These are phyloP conservation scores for Poecilia wingei DNA, from an alignment of 2,797 vertebrate species.

Conservation along the genomic window DNA sequence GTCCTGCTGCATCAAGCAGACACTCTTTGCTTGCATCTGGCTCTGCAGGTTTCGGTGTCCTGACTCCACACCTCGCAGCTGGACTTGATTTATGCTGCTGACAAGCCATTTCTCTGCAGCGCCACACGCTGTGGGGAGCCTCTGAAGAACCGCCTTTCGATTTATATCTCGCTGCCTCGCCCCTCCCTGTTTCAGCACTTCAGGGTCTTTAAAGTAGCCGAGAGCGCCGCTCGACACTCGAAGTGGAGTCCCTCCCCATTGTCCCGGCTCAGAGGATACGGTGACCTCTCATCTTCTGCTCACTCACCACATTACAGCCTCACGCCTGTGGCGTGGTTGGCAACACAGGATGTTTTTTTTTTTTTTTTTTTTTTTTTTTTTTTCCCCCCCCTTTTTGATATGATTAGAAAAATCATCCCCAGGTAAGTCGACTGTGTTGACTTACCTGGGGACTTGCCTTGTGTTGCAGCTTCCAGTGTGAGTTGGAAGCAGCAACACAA, in stretches of 20 bases:
- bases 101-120: conserved; percentile 80
- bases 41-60: conserved; percentile 48
- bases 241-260: conserved; percentile 61
- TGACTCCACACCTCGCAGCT: conserved; percentile 54
- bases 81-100: conserved; percentile 80
- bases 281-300: conserved; percentile 67
- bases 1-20: conserved; percentile 38
- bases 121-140: conserved; percentile 61
- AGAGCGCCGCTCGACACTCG: conserved; percentile 70
- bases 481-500: conserved; percentile 34
- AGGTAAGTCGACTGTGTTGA: conserved; percentile 61
- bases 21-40: conserved; percentile 14
- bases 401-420: conserved; percentile 72
- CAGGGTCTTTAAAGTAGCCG: conserved; percentile 70
- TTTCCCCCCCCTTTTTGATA: no score
- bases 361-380: conserved; percentile 48
- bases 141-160: conserved; percentile 75
- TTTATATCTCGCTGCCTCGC: conserved; percentile 77
- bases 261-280: conserved; percentile 72
- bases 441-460: no score
- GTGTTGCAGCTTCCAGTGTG: conserved; percentile 32
- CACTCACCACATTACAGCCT: conserved; percentile 40
- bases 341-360: conserved; percentile 45
- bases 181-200: conserved; percentile 56
- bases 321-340: conserved; percentile 52